Base-by-base conservation (phyloP, 2,113 vertebrate genomes). In the Ondatra zibethicus region DNA sequence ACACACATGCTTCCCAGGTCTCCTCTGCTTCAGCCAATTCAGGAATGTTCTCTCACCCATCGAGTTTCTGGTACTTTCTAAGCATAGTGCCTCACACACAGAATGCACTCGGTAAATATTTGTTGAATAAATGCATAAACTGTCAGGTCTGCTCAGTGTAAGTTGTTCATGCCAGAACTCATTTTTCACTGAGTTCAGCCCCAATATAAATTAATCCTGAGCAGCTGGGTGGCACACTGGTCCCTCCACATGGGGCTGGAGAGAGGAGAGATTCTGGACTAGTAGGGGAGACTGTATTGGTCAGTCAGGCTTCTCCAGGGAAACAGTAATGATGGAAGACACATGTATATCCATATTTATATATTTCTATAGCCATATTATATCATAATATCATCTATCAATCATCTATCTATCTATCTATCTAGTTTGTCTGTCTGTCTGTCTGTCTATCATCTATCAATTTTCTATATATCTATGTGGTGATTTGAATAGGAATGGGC, bases 41-140 rank as follows among this genome's bases (percentile, higher is more conserved):
- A 65, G 87, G 36, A 52, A 42, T n/a, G 68, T 85, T 92, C 89
- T 97, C 36, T 73, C 78, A 65, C 27, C 7, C 72, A 52, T 80
- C 76, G 75, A 93, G 89, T 72, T 94, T 86, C 47, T 25, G 70
- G 61, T 77, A 29, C 52, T 92, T 93, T 96, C 88, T 81, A 73
- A 97, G 95, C 65, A 86, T 14, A 68, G 52, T 52, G 55, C 78
- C 73, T 94, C 68, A 78, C 61, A 92, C 72, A 14, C 78, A 87
- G 86, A 97, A 96, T 52, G 61, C 14, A 29, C 80, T 96, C n/a
- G 31, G 76, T 97, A 96, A 97, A 97, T 97, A 95, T 97, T 97
- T 97, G 93, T 80, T 96, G 91, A 91, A 94, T 93, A 96, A 96
- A 97, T 78, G 82, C 75, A 93, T 84, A 91, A 95, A 95, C 87